Evolutionary conservation across 2,888 invertebrate species (phyloP).

Genomic region (Trypoxylon attenuatum): DNA sequence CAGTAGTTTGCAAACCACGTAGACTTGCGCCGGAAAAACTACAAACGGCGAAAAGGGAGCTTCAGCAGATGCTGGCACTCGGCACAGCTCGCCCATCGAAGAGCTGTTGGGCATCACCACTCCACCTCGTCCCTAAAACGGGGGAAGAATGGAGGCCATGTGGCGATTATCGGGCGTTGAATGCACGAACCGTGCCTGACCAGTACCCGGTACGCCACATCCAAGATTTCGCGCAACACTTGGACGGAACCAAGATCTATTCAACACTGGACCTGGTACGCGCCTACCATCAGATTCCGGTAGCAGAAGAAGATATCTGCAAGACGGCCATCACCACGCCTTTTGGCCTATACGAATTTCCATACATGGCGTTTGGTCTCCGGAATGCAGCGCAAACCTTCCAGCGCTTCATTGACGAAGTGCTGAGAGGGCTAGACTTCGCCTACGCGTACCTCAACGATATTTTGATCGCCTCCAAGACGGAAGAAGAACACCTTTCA

Average conservation of each 20-base stretch:
- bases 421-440: neutral
- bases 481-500: neutral
- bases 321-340: conserved; percentile 28
- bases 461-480: neutral
- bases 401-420: too few species aligned
- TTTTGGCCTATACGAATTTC: conserved; percentile 7
- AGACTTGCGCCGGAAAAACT: conserved; percentile 60
- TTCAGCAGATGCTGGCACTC: too few species aligned
- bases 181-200: conserved; percentile 58
- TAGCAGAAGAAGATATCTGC: too few species aligned
- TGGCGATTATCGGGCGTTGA: too few species aligned
- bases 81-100: too few species aligned
- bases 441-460: conserved; percentile 5
- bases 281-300: conserved; percentile 17
- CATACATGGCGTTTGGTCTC: too few species aligned
- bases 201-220: conserved; percentile 51
- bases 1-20: conserved; percentile 52
- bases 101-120: too few species aligned
- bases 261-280: conserved; percentile 9
- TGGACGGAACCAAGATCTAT: conserved; percentile 17
- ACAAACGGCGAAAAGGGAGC: too few species aligned
- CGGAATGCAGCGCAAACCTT: too few species aligned
- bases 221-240: conserved; percentile 8
- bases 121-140: too few species aligned
- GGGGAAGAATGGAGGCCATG: too few species aligned